Conservation (phyloP, 2,113 vertebrate genomes). For the Calonectris borealis region DNA sequence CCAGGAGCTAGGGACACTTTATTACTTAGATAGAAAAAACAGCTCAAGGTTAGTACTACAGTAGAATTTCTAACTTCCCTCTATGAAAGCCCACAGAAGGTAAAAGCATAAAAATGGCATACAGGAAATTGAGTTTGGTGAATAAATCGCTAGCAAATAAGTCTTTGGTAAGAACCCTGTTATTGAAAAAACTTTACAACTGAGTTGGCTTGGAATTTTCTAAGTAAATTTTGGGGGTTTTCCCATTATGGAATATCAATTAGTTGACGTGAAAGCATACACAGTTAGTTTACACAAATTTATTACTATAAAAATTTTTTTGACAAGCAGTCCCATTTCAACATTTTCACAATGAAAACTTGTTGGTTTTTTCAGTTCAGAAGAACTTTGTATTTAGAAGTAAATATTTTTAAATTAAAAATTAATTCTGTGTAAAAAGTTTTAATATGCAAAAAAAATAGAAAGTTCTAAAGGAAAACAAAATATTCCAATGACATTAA, state of each 20-base stretch:
- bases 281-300: neutral
- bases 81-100: slow-evolving; percentile 20
- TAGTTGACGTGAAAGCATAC: neutral
- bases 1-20: neutral
- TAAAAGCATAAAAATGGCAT: slow-evolving; percentile 3
- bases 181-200: neutral
- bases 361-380: neutral
- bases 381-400: neutral
- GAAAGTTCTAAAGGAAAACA: neutral
- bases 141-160: slow-evolving; percentile 25
- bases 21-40: slow-evolving; percentile 28
- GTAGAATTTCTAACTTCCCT: slow-evolving; percentile 32
- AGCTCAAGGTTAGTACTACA: slow-evolving; percentile 38
- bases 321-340: neutral
- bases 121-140: slow-evolving; percentile 26
- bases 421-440: neutral
- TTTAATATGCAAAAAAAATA: neutral
- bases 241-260: neutral
- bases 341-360: neutral
- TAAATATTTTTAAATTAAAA: neutral
- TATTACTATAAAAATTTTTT: neutral
- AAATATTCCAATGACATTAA: neutral
- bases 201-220: neutral
- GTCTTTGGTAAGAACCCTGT: neutral
- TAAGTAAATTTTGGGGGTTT: neutral